These are phyloP conservation scores for Takifugu ocellatus DNA, from an alignment of 2,797 vertebrate genomes.

Conservation along the genomic window DNA sequence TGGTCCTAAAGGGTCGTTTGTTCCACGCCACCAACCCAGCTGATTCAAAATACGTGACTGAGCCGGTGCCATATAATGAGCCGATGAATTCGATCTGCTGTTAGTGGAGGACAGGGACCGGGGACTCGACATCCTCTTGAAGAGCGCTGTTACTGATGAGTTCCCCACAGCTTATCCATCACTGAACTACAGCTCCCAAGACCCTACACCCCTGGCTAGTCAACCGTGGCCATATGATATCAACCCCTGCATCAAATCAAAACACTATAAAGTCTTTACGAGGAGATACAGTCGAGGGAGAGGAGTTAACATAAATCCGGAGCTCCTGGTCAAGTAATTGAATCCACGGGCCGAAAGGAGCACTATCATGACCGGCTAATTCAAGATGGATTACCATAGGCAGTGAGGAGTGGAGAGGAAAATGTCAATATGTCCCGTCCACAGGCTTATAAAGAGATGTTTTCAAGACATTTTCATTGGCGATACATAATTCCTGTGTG, in stretches of 20 bases:
- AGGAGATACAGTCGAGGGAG: slow-evolving; percentile 55
- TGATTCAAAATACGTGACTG: slow-evolving; percentile 68
- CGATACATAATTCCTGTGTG: slow-evolving; percentile 67
- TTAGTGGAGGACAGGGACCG: slow-evolving; percentile 69
- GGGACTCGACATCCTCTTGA: slow-evolving; percentile 57
- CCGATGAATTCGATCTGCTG: slow-evolving; percentile 72
- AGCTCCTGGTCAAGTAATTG: slow-evolving; percentile 70
- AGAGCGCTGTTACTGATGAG: slow-evolving; percentile 59
- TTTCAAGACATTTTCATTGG: slow-evolving; percentile 69
- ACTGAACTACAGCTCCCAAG: slow-evolving; percentile 66
- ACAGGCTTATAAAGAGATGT: slow-evolving; percentile 63
- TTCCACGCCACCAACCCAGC: slow-evolving; percentile 56
- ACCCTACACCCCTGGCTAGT: slow-evolving; percentile 59
- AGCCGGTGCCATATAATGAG: slow-evolving; percentile 67
- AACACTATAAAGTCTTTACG: slow-evolving; percentile 78
- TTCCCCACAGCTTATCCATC: slow-evolving; percentile 63
- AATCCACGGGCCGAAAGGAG: slow-evolving; percentile 71
- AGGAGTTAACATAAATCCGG: slow-evolving; percentile 57
- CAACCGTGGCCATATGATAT: slow-evolving; percentile 70
- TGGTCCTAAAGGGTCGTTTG: slow-evolving; percentile 67
- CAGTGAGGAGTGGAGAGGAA: slow-evolving; percentile 60
- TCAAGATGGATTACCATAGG: slow-evolving; percentile 73
- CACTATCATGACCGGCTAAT: slow-evolving; percentile 76
- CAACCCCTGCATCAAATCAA: slow-evolving; percentile 77
- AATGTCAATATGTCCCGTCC: slow-evolving; percentile 71